Conservation (phyloP, 2,888 invertebrate species). For the Schrankia costaestrigalis region DNA sequence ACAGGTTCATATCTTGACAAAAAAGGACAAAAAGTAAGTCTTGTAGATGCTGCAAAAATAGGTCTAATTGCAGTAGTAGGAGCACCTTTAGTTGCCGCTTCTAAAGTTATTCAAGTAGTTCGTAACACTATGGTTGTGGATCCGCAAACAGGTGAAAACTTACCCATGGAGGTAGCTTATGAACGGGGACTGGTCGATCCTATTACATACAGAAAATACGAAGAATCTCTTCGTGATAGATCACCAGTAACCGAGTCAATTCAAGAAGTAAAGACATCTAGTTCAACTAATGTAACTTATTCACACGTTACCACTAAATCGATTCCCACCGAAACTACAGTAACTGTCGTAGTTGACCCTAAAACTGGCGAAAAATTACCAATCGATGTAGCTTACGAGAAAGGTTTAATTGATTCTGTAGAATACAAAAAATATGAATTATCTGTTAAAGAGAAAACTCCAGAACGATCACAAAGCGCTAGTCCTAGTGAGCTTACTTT, state of each 20-base stretch:
- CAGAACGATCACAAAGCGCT: slow-evolving; percentile 33
- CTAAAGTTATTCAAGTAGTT: slow-evolving; percentile 84
- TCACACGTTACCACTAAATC: slow-evolving; percentile 40
- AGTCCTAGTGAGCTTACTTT: slow-evolving; percentile 31
- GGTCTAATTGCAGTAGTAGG: slow-evolving; percentile 89
- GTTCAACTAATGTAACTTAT: slow-evolving; percentile 36
- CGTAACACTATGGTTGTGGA: slow-evolving; percentile 85
- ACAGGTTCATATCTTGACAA: slow-evolving; percentile 85
- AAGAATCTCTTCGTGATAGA: slow-evolving; percentile 65
- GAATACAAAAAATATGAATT: slow-evolving; percentile 70
- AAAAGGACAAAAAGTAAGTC: slow-evolving; percentile 83
- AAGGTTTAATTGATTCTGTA: slow-evolving; percentile 73
- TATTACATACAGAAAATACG: slow-evolving; percentile 75
- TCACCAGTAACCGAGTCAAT: slow-evolving; percentile 48
- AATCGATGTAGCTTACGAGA: slow-evolving; percentile 86
- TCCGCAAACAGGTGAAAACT: slow-evolving; percentile 89
- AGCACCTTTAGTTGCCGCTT: slow-evolving; percentile 86
- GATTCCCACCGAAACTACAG: slow-evolving; percentile 48
- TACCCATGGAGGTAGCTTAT: slow-evolving; percentile 90
- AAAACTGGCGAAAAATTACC: slow-evolving; percentile 88
- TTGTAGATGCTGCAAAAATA: slow-evolving; percentile 88
- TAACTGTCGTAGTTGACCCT: slow-evolving; percentile 84
- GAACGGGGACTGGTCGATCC: slow-evolving; percentile 86
- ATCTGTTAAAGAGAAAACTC: slow-evolving; percentile 48
- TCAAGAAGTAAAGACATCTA: slow-evolving; percentile 36